A percentile compares a stretch with the other conserved stretches of the same genome.
Conservation (phyloP, 2,113 vertebrate genomes). For the Paramormyrops kingsleyae region DNA sequence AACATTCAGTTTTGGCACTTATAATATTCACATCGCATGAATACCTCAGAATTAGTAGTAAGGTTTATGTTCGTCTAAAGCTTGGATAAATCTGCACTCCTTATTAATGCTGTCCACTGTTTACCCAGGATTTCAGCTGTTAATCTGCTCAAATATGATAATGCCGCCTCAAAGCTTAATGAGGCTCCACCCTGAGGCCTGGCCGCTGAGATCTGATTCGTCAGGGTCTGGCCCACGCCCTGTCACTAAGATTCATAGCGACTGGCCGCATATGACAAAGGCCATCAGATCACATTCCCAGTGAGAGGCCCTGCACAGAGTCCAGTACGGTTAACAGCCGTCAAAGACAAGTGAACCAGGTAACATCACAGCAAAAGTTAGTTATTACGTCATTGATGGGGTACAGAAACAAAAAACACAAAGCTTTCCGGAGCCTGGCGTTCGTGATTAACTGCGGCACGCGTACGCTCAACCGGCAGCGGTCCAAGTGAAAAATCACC, state of each 20-base stretch:
- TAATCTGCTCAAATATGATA: not conserved
- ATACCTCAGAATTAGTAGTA: not conserved
- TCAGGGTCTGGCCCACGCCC: too few relatives aligned
- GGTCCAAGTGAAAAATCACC: not conserved
- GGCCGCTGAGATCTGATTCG: not conserved
- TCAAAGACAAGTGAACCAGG: not conserved
- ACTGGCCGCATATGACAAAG: not conserved
- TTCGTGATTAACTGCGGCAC: not conserved
- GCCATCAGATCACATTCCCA: not conserved
- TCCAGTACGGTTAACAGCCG: not conserved
- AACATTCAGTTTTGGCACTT: not conserved
- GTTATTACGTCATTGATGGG: not conserved
- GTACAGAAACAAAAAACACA: not conserved
- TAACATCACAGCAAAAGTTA: not conserved
- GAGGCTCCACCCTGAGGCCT: not conserved
- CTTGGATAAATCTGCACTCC: not conserved
- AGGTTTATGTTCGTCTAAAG: not conserved
- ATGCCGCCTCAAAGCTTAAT: not conserved
- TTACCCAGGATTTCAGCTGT: not conserved
- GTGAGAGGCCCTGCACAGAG: too few relatives aligned
- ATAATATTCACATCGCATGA: not conserved
- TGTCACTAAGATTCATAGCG: not conserved
- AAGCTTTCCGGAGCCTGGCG: not conserved
- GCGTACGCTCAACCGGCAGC: not conserved
- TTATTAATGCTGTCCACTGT: not conserved